phyloP scores from a whole-genome alignment of 2,113 vertebrate species.

The Chaetura pelagica region DNA sequence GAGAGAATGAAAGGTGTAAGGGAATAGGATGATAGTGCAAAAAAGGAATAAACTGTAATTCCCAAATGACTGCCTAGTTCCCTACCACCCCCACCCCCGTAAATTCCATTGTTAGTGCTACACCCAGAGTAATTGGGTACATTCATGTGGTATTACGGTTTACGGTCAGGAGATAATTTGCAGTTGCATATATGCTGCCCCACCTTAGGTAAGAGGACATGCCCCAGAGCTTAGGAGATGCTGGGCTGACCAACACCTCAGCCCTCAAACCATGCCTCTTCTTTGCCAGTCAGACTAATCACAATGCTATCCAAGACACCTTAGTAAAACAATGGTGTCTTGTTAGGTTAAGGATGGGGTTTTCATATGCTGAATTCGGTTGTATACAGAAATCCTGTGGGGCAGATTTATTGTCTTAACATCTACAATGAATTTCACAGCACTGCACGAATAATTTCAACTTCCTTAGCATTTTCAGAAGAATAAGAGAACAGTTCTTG shows the following conservation, averaged over 20 bases:
- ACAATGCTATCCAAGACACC: too few species aligned
- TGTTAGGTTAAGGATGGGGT: not conserved
- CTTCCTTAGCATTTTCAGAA: not conserved
- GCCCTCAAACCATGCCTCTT: too few species aligned
- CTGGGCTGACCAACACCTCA: not conserved
- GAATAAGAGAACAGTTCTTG: not conserved
- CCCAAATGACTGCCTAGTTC: not conserved
- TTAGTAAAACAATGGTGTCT: not conserved
- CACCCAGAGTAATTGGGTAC: not conserved
- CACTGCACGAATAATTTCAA: not conserved
- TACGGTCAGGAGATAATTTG: not conserved
- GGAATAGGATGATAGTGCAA: not conserved
- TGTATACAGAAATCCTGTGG: not conserved
- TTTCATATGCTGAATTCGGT: fast-evolving
- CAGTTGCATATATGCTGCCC: not conserved
- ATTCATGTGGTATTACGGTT: not conserved
- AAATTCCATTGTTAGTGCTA: not conserved
- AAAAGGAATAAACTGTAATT: not conserved
- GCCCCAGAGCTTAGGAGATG: not conserved
- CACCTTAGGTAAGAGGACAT: not conserved
- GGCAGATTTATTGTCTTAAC: not conserved
- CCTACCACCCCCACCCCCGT: not conserved
- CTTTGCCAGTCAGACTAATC: not conserved
- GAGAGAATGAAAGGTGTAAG: not conserved
- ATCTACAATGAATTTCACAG: not conserved